These are phyloP conservation scores for Caenorhabditis macrosperma DNA, from an alignment of 2,888 invertebrate genomes.

Conservation along the genomic window DNA sequence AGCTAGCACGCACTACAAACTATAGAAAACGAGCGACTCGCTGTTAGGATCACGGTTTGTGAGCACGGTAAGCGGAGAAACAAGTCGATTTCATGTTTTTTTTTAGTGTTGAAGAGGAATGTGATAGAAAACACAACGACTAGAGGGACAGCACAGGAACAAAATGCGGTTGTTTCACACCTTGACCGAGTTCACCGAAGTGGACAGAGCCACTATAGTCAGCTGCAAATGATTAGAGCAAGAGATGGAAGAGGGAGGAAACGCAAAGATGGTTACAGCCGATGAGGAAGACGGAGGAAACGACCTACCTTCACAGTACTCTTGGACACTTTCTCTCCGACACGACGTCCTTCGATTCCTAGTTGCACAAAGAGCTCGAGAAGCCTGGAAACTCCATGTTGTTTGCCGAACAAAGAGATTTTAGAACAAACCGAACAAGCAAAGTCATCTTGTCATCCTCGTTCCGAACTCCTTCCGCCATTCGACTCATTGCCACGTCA, in stretches of 20 bases:
- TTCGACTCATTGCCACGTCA: slow-evolving; percentile 95
- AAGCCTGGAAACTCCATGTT: slow-evolving; percentile 84
- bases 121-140: slow-evolving; percentile 10
- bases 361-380: slow-evolving; percentile 97
- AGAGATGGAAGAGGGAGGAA: neutral
- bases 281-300: neutral
- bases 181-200: slow-evolving; percentile 68
- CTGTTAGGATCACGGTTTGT: neutral
- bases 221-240: slow-evolving; percentile 59
- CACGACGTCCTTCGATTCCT: slow-evolving; percentile 95
- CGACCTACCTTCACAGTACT: slow-evolving; percentile 84
- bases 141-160: slow-evolving; percentile 17
- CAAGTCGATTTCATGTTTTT: neutral
- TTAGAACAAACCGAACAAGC: slow-evolving; percentile 62
- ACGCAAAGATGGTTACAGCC: neutral
- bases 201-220: slow-evolving; percentile 69
- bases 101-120: neutral
- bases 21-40: slow-evolving; percentile 15
- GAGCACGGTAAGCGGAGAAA: neutral
- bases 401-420: neutral
- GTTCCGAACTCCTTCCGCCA: slow-evolving; percentile 93
- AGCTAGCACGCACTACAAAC: slow-evolving; percentile 9
- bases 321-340: slow-evolving; percentile 90
- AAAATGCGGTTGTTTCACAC: slow-evolving; percentile 30
- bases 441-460: slow-evolving; percentile 83